A percentile compares a stretch with the other conserved stretches of the same genome.
Evolutionary conservation across 1,140 invertebrate species (phyloP).

Genomic region (Prorops nasuta): DNA sequence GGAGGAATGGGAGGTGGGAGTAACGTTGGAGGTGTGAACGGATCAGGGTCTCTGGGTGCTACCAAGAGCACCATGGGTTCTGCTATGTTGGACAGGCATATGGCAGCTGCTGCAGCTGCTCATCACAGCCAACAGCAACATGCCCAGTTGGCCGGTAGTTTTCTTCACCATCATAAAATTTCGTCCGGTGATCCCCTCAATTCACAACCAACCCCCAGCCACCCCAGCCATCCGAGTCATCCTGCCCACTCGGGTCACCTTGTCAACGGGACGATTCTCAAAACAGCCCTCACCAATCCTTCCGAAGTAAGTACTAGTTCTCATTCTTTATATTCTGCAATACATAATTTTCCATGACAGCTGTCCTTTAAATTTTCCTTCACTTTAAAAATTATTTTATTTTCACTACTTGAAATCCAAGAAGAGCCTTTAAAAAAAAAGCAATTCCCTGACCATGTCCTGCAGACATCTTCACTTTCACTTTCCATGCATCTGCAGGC

Average conservation of each 20-base stretch:
- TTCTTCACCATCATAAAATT: conserved; percentile 51
- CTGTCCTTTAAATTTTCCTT: background rate
- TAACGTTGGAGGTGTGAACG: conserved; percentile 50
- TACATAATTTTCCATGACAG: background rate
- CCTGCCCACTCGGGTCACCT: conserved; percentile 63
- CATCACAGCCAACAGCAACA: conserved; percentile 52
- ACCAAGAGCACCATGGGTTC: conserved; percentile 53
- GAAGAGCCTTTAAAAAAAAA: conserved; percentile 21
- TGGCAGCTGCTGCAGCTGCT: conserved; percentile 46
- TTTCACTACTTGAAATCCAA: conserved; percentile 10
- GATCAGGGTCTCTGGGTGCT: conserved; percentile 40
- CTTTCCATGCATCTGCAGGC: conserved; percentile 27
- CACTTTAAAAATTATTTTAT: too few relatives aligned
- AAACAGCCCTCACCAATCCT: conserved; percentile 90
- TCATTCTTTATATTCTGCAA: too few relatives aligned
- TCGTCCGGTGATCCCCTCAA: conserved; percentile 50
- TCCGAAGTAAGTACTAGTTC: conserved; percentile 73
- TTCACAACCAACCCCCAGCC: conserved; percentile 49
- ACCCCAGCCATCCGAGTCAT: conserved; percentile 51
- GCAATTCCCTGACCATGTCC: conserved; percentile 29
- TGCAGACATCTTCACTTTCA: conserved; percentile 32
- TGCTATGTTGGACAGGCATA: conserved; percentile 56
- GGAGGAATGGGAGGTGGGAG: conserved; percentile 45
- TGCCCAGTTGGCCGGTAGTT: conserved; percentile 46
- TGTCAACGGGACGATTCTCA: conserved; percentile 87